These are phyloP conservation scores for Notoglanidium macrostoma DNA, from an alignment of 2,797 vertebrate genomes.

Conservation along the genomic window DNA sequence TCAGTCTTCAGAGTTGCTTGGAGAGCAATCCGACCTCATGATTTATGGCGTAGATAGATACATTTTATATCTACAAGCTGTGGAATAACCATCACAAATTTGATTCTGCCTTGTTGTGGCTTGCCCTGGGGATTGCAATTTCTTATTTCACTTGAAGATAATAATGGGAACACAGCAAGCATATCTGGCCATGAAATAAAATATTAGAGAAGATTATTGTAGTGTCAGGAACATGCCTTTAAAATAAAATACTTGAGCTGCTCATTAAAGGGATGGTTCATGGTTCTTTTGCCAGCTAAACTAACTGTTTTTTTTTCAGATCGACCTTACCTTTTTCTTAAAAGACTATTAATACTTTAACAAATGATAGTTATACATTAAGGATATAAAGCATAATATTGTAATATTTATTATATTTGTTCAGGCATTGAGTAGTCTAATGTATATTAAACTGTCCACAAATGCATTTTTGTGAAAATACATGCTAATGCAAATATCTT, in stretches of 20 bases:
- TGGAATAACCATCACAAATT: slow-evolving; percentile 54
- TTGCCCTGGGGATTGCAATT: slow-evolving; percentile 50
- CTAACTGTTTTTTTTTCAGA: slow-evolving; percentile 7
- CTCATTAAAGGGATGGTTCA: slow-evolving; percentile 31
- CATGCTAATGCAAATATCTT: not conserved
- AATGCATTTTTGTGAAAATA: not conserved
- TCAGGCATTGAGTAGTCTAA: not conserved
- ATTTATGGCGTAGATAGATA: slow-evolving; percentile 56
- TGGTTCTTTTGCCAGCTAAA: slow-evolving; percentile 17
- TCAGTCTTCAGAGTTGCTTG: slow-evolving; percentile 43
- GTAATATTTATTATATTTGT: not conserved
- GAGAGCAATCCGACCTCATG: slow-evolving; percentile 39
- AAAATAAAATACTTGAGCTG: slow-evolving; percentile 22
- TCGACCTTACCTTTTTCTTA: not conserved
- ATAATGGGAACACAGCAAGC: slow-evolving; percentile 41
- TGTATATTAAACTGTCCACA: not conserved
- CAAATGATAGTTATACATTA: not conserved
- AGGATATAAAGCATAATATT: not conserved
- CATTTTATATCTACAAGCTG: slow-evolving; percentile 57
- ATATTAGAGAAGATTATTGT: slow-evolving; percentile 50
- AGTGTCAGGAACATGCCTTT: slow-evolving; percentile 33
- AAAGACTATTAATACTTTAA: not conserved
- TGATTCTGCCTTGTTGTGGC: slow-evolving; percentile 53
- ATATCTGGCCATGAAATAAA: slow-evolving; percentile 52
- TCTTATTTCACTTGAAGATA: slow-evolving; percentile 54